Percentiles rank a stretch among this genome's conserved stretches.
phyloP scores from a whole-genome alignment of 2,888 invertebrate species.

The Lumbricus terrestris region DNA sequence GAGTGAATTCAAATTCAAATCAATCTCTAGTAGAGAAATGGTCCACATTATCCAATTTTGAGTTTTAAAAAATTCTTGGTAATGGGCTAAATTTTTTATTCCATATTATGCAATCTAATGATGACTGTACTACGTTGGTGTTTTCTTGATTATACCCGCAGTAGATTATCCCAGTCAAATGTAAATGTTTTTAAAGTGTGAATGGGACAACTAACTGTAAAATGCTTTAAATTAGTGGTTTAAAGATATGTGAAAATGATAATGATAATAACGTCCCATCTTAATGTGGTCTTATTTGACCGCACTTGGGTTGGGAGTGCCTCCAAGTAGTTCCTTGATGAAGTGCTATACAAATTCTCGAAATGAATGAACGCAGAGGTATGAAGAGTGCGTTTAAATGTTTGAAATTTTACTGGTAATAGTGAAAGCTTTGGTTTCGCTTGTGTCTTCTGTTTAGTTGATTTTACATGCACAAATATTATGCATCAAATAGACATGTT shows the following conservation, averaged over 20 bases:
- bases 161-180: neutral
- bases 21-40: neutral
- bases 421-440: neutral
- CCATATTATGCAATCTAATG: neutral
- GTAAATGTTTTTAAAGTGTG: neutral
- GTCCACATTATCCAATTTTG: neutral
- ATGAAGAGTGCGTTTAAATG: neutral
- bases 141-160: neutral
- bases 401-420: neutral
- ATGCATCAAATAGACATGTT: neutral
- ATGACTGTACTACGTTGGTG: neutral
- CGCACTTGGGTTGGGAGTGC: no score
- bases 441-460: neutral
- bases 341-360: no score
- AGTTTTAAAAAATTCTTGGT: no score
- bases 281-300: no score
- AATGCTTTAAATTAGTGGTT: neutral
- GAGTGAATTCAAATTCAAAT: neutral
- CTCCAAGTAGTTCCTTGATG: no score
- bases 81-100: no score
- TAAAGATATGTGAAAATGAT: neutral
- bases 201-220: neutral
- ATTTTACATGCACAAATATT: neutral
- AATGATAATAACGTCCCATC: neutral
- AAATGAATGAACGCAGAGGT: no score